Base-by-base conservation (phyloP, 2,888 invertebrate species). In the Nephrotoma appendiculata region DNA sequence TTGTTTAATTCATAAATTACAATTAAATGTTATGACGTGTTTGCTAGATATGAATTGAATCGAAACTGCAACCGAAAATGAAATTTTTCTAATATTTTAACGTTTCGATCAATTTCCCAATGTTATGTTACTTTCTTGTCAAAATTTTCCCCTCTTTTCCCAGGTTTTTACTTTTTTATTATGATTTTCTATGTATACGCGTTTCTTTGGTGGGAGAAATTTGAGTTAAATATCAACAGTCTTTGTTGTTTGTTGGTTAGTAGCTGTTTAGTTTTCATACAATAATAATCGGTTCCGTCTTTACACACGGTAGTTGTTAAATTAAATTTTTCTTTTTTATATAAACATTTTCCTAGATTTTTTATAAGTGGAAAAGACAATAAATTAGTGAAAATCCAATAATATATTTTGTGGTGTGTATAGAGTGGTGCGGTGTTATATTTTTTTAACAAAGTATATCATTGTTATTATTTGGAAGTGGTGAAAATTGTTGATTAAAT, bases 241-340 rank as follows among this genome's bases (percentile, higher is more conserved):
- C 71, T 71, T 71, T 71, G 71, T 71, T 71, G 71, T 71, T 71
- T 71, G 71, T 71, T 71, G 31, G 71, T 84, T 84, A 84, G 84
- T 84, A 84, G 84, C 84, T 42, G 84, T 43, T 43, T 84, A 84
- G 43, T 15, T 84, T 84, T 84, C 84, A 84, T 84, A 84, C 84
- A 84, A 84, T 84, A 71, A 71, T 71, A 71, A 31, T 71, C 71
- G 71, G 71, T 71, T 71, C 71, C 71, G 71, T 71, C 71, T 71
- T 71, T 71, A 71, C 71, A 71, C 9, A 71, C 31, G 11, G 71
- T 71, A 71, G 71, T 71, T 9, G 71, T 71, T 71, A 71, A 71
- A 31, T 71, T n/a, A 52, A 52, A 0, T 31, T 71, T 71, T 71
- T 71, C 44, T 85, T 85, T 44, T 85, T 15, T 83, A 31, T 85